Evolutionary conservation across 2,888 invertebrate genomes (phyloP).

Genomic region (Corythucha ciliata): DNA sequence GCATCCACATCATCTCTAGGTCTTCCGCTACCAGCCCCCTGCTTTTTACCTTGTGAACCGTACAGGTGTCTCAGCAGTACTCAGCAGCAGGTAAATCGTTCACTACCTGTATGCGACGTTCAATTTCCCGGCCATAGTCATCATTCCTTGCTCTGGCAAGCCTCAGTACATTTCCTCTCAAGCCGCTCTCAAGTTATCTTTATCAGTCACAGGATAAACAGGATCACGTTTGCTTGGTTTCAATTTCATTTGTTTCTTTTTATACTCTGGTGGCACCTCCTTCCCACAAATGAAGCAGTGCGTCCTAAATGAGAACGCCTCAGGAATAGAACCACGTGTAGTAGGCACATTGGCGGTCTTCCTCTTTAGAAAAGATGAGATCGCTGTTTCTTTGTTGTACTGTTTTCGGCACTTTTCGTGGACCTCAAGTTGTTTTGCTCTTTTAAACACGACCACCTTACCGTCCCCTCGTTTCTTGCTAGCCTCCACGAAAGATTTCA

Average conservation of each 20-base stretch:
- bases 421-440: no score
- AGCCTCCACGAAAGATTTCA: no score
- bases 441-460: no score
- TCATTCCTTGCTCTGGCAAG: background rate
- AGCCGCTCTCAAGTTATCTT: no score
- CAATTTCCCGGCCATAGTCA: background rate
- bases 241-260: background rate
- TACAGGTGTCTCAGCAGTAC: constrained; percentile 12
- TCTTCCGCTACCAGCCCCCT: background rate
- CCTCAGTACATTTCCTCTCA: background rate
- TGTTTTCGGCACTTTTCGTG: no score
- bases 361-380: no score
- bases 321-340: no score
- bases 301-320: no score
- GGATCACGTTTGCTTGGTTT: background rate
- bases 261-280: background rate
- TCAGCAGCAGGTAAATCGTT: background rate
- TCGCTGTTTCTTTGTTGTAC: no score
- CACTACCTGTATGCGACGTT: background rate
- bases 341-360: no score
- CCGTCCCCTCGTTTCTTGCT: no score
- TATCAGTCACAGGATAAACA: background rate
- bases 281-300: background rate
- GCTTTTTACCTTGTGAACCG: background rate
- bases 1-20: background rate